Percentiles rank a stretch among this genome's conserved stretches.
Conservation (phyloP, 37 sponge, comb jelly and placozoan genomes). For the Agelas oroides region DNA sequence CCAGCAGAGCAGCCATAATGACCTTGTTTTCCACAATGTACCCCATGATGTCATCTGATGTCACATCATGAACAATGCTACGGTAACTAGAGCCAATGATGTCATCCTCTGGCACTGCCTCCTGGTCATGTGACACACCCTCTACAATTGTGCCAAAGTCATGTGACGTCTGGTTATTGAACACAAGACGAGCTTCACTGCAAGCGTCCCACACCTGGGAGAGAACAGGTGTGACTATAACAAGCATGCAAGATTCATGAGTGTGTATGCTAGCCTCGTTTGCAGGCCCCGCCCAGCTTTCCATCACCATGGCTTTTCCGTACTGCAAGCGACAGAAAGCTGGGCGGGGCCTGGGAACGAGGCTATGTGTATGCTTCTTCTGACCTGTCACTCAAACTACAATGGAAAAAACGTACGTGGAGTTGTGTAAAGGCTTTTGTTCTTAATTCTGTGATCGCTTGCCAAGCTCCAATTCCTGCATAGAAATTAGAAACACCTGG, state of each 20-base stretch:
- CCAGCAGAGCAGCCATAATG: constrained; percentile 35
- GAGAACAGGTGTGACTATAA: background rate
- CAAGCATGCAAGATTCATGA: too few species aligned
- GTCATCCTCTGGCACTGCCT: background rate
- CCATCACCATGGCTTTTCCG: too few species aligned
- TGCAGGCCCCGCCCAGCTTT: too few species aligned
- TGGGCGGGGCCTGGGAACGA: too few species aligned
- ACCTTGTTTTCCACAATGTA: constrained; percentile 82
- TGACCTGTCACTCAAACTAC: too few species aligned
- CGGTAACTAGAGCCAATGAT: background rate
- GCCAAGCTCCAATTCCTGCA: constrained; percentile 58
- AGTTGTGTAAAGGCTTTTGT: constrained; percentile 47
- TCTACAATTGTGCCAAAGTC: background rate
- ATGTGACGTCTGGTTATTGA: background rate
- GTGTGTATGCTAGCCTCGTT: too few species aligned
- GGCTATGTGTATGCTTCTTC: too few species aligned
- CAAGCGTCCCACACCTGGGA: constrained; percentile 48
- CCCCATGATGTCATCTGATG: constrained; percentile 43
- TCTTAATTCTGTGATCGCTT: constrained; percentile 25
- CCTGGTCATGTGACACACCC: background rate
- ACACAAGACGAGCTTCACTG: constrained; percentile 17
- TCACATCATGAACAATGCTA: background rate
- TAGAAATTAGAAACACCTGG: too few species aligned
- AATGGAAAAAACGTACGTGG: constrained; percentile 33
- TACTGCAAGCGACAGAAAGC: too few species aligned